Percentiles rank a stretch among this genome's conserved stretches.
phyloP scores from a whole-genome alignment of 2,113 vertebrate species.

The Tamias sibiricus region DNA sequence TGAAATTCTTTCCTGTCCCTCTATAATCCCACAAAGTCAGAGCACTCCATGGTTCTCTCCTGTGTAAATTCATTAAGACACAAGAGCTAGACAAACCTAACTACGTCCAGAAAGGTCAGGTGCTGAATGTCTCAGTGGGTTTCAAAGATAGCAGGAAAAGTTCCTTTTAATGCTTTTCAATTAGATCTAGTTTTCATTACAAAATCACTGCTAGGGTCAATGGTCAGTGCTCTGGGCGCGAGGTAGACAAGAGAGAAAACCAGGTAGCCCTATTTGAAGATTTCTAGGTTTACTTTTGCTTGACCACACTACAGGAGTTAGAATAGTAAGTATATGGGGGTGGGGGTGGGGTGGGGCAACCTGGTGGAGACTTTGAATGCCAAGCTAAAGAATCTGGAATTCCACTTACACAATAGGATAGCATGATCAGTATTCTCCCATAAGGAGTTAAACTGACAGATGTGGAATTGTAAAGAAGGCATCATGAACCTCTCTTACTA shows the following conservation, averaged over 20 bases:
- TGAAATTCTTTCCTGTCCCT: neutral
- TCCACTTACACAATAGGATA: neutral
- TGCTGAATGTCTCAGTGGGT: neutral
- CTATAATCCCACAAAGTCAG: neutral
- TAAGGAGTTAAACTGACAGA: neutral
- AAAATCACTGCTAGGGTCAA: neutral
- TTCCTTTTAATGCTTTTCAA: slow-evolving; percentile 14
- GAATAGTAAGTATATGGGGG: neutral
- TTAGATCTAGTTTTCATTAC: neutral
- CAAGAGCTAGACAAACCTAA: neutral
- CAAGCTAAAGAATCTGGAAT: slow-evolving; percentile 17
- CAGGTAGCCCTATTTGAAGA: neutral
- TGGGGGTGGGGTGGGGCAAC: too few species aligned
- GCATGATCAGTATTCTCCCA: neutral
- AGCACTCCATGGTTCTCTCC: neutral
- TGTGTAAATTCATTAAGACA: neutral
- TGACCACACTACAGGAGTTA: neutral
- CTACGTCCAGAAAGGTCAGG: neutral
- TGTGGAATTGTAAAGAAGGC: neutral
- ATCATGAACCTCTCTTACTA: slow-evolving; percentile 18
- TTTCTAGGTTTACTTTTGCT: too few species aligned
- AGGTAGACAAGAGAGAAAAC: neutral
- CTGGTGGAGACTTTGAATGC: slow-evolving; percentile 10
- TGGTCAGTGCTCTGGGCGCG: neutral
- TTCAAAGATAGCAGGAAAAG: neutral